Base-by-base conservation (phyloP, 2,797 vertebrate genomes). In the Benthosema pterotum region DNA sequence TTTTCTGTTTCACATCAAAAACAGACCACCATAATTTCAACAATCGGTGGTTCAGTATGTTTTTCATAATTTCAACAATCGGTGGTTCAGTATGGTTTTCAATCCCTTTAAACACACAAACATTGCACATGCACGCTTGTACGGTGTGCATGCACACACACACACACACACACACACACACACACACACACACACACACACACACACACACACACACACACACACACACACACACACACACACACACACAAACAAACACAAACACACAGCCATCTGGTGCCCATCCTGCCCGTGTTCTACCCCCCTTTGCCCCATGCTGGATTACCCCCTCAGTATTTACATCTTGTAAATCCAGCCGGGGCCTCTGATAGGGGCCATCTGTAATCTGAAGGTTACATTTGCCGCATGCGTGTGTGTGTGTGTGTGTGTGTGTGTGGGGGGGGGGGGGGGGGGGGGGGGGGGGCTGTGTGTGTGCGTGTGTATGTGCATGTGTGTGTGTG, bases 341-440 rank as follows among this genome's bases (percentile, higher is more conserved):
- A 91, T 89, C 59, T 83, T 73, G 79, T 82, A 91, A 90, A 90
- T 90, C 87, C 84, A 76, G 73, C 70, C 72, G 46, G 71, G 8
- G 76, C 42, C 76, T 80, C 72, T 86, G 89, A 86, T 88, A 83
- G 78, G 77, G 76, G 78, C 84, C 88, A 87, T 88, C 87, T 89
- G 85, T 91, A 92, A 90, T 90, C 87, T 88, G 85, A 88, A 88
- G 86, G 89, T 87, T 88, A 83, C 76, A 82, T 82, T 84, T 78
- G 69, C 45, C 61, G 69, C 15, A 38, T 38, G 17, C 12, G 49
- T 51, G 49, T 25, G 22, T 3, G 3, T 25, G 22, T 25, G 22
- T 25, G 22, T 38, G 52, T n/a, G 52, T 53, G 5, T 28, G 52
- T 28, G 52, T 28, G 52, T 38, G 52, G 7, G 53, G n/a, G n/a